Percentiles rank a stretch among this genome's conserved stretches.
Conservation (phyloP, 2,797 vertebrate species). For the Euthynnus affinis region DNA sequence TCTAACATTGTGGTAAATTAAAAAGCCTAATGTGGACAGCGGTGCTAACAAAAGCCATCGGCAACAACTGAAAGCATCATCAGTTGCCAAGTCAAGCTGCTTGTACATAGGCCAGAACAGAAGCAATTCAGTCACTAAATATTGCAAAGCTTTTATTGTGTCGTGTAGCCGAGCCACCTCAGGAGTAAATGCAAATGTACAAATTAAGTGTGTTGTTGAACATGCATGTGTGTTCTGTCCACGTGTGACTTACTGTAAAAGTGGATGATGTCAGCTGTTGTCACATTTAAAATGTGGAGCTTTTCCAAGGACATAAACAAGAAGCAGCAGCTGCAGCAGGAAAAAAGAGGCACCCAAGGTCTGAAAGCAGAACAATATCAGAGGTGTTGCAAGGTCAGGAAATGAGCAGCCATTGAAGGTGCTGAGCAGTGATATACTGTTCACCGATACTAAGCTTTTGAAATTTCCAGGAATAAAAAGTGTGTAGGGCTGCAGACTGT, state of each 20-base stretch:
- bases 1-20: slow-evolving; percentile 20
- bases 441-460: too few relatives aligned
- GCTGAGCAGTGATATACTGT: background rate
- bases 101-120: background rate
- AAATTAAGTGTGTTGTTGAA: background rate
- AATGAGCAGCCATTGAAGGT: background rate
- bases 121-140: background rate
- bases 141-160: background rate
- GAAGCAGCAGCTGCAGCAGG: background rate
- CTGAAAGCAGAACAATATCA: background rate
- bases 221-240: background rate
- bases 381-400: background rate
- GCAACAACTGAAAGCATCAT: slow-evolving; percentile 13
- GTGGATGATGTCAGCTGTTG: background rate
- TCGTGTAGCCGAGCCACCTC: background rate
- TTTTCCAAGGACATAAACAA: slow-evolving; percentile 2
- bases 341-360: background rate
- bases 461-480: too few relatives aligned
- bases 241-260: background rate
- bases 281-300: background rate
- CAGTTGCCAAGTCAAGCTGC: slow-evolving; percentile 1
- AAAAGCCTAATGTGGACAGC: slow-evolving; percentile 23
- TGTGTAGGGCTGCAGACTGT: too few relatives aligned
- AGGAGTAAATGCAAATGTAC: too few relatives aligned
- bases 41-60: slow-evolving; percentile 8